Percentiles rank a stretch among this genome's conserved stretches.
phyloP scores from a whole-genome alignment of 2,797 vertebrate species.

The Tenualosa thibaudeaui region DNA sequence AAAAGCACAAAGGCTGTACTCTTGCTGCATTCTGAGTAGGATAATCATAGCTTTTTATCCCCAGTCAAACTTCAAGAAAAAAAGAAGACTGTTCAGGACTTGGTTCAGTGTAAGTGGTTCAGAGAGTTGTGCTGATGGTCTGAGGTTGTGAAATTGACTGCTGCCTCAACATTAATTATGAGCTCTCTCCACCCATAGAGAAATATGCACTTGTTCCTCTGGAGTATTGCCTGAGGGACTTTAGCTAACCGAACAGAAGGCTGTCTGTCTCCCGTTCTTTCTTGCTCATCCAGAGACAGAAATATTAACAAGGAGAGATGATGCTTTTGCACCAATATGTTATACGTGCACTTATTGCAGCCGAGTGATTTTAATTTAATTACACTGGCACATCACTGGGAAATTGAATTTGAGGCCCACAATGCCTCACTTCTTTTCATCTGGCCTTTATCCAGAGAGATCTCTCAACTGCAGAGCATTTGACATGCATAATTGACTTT shows the following conservation, averaged over 20 bases:
- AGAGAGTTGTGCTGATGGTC: background rate
- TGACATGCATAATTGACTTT: slow-evolving; percentile 38
- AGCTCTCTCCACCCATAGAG: background rate
- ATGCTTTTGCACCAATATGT: slow-evolving; percentile 24
- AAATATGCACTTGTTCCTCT: background rate
- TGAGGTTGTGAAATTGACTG: background rate
- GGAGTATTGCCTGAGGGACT: background rate
- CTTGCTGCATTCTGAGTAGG: background rate
- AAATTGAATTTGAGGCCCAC: slow-evolving; percentile 43
- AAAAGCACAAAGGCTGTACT: slow-evolving; percentile 9
- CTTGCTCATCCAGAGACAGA: background rate
- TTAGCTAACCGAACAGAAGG: background rate
- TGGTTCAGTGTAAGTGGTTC: background rate
- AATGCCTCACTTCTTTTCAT: slow-evolving; percentile 39
- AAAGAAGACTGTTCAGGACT: background rate
- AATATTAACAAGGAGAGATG: background rate
- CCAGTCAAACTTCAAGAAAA: background rate
- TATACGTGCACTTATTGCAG: slow-evolving; percentile 4
- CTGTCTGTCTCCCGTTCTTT: background rate
- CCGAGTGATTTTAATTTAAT: slow-evolving; percentile 34
- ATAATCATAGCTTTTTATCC: slow-evolving; percentile 3
- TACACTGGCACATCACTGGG: slow-evolving; percentile 22
- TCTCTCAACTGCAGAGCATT: slow-evolving; percentile 28
- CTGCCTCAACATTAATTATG: background rate
- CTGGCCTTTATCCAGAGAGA: slow-evolving; percentile 34